A percentile compares a stretch with the other conserved stretches of the same genome.
Conservation (phyloP, 2,113 vertebrate species). For the Uria aalge region DNA sequence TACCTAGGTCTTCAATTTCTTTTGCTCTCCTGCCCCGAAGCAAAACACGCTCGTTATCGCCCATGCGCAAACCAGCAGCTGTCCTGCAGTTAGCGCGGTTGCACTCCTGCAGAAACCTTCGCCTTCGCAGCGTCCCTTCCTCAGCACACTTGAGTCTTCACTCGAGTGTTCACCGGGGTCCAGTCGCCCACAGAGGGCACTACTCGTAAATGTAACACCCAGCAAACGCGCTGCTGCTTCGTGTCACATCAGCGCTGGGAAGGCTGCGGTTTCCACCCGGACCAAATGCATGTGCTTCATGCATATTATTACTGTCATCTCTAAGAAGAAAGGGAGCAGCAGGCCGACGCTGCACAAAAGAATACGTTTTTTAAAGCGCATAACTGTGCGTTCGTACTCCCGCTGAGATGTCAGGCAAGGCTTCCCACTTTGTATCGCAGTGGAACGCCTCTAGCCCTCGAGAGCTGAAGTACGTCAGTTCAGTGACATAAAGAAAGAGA, state of each 20-base stretch:
- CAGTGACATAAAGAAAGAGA: neutral
- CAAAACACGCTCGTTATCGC: neutral
- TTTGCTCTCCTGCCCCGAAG: neutral
- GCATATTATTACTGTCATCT: neutral
- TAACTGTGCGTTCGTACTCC: fast-evolving
- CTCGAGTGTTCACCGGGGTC: neutral
- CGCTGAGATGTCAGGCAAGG: neutral
- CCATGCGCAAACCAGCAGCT: fast-evolving
- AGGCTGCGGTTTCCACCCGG: neutral
- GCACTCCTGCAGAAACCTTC: neutral
- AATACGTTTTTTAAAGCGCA: fast-evolving
- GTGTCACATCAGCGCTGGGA: fast-evolving
- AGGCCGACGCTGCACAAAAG: neutral
- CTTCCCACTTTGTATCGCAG: neutral
- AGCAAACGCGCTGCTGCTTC: neutral
- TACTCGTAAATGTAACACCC: neutral
- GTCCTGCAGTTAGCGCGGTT: fast-evolving
- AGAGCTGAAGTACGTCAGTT: neutral
- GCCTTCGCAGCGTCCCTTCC: fast-evolving
- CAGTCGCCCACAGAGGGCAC: slow-evolving; percentile 31
- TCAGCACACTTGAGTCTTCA: neutral
- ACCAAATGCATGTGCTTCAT: neutral
- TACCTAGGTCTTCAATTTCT: neutral
- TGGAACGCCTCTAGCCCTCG: neutral
- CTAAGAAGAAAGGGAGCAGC: neutral